These are phyloP conservation scores for Bubo scandiacus DNA, from an alignment of 2,113 vertebrate genomes.

Conservation along the genomic window DNA sequence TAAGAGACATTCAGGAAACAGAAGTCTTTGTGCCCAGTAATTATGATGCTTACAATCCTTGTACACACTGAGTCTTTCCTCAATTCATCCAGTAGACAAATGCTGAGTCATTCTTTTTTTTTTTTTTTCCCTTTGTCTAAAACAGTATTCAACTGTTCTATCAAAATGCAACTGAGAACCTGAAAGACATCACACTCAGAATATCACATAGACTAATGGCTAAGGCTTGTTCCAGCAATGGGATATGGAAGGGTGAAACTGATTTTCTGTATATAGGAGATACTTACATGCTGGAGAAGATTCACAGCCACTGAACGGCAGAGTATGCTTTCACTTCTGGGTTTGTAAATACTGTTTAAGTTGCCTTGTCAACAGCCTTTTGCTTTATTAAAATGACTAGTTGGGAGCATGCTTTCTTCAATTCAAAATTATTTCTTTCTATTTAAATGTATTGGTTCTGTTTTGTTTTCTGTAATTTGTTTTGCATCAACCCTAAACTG, in stretches of 20 bases:
- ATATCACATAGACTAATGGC: not conserved
- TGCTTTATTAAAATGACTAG: not conserved
- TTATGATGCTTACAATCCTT: not conserved
- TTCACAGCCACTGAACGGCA: not conserved
- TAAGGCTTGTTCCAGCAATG: not conserved
- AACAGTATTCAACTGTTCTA: not conserved
- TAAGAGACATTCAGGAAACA: not conserved
- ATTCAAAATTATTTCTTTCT: not conserved
- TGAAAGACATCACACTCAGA: not conserved
- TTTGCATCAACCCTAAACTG: not conserved
- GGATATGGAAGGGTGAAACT: not conserved
- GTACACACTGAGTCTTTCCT: not conserved
- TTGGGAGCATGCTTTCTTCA: not conserved
- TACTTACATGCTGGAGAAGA: not conserved
- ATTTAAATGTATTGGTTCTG: not conserved
- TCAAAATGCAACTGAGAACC: not conserved
- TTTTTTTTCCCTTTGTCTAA: not conserved
- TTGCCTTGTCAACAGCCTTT: not conserved
- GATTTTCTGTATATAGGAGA: not conserved
- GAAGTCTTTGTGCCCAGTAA: not conserved
- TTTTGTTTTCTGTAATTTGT: not conserved
- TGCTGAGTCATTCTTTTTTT: not conserved
- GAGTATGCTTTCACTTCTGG: not conserved
- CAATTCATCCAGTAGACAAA: not conserved
- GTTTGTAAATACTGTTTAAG: not conserved